Conservation (phyloP, 1,140 invertebrate species). For the Brachionus paranguensis region DNA sequence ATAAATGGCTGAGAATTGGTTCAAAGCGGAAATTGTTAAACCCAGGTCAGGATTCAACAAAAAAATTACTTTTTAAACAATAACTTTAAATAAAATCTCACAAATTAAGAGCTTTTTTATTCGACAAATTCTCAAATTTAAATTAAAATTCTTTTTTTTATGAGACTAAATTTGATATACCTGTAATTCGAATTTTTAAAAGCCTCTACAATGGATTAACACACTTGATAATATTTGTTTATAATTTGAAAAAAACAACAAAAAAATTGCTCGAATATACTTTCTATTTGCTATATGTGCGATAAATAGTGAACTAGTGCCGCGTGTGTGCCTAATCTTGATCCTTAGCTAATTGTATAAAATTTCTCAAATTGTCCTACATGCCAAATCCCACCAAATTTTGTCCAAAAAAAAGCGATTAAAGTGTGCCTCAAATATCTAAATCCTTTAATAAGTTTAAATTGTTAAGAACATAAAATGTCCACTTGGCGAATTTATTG, state of each 20-base stretch:
- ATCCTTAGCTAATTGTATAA: not conserved
- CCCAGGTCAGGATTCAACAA: not conserved
- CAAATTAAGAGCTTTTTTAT: not conserved
- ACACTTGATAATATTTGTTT: constrained; percentile 34
- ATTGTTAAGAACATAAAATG: constrained; percentile 6
- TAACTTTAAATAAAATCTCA: not conserved
- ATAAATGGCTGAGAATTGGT: not conserved
- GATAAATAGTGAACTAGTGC: not conserved
- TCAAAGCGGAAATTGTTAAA: not conserved
- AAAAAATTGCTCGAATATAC: not conserved
- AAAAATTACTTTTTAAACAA: constrained; percentile 6
- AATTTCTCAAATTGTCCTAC: not conserved
- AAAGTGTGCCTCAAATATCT: not conserved
- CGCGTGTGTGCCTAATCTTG: not conserved
- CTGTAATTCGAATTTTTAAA: constrained; percentile 26
- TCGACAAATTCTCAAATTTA: not conserved
- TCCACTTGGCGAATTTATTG: constrained; percentile 20
- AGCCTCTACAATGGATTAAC: constrained; percentile 9
- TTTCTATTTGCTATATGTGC: not conserved
- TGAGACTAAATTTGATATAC: constrained; percentile 21
- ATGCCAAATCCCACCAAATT: not conserved
- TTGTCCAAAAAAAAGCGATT: not conserved
- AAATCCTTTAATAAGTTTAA: constrained; percentile 31
- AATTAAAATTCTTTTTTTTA: not conserved
- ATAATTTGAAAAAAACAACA: not conserved